phyloP scores from a whole-genome alignment of 2,797 vertebrate species.

The Ptychobarbus kaznakovi region DNA sequence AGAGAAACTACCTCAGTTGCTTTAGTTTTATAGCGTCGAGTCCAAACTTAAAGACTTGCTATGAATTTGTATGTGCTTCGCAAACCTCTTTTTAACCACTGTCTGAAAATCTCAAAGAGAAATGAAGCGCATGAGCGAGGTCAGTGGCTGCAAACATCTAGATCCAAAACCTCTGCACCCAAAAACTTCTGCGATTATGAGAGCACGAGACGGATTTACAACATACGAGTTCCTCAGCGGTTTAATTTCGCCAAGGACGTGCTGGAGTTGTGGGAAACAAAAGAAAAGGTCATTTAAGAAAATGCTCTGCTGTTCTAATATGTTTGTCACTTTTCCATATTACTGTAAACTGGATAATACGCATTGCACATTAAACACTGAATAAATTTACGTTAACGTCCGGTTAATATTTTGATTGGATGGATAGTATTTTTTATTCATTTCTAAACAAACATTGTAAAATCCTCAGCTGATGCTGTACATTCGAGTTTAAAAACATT shows the following conservation, averaged over 20 bases:
- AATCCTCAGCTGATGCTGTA: neutral
- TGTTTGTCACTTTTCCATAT: neutral
- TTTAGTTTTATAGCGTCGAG: neutral
- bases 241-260: constrained; percentile 86
- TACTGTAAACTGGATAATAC: neutral
- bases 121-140: neutral
- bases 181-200: constrained; percentile 78
- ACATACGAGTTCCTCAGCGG: constrained; percentile 73
- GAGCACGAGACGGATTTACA: constrained; percentile 71
- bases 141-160: constrained; percentile 10
- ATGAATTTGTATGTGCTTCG: neutral
- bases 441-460: neutral
- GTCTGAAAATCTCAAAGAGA: neutral
- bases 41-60: neutral
- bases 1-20: neutral
- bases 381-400: neutral
- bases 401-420: neutral
- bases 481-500: neutral
- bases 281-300: constrained; percentile 74
- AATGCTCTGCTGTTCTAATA: too few species aligned
- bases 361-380: neutral
- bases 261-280: constrained; percentile 79
- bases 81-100: neutral
- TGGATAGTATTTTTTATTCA: neutral
- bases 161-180: constrained; percentile 56